A percentile compares a stretch with the other conserved stretches of the same genome.
Evolutionary conservation across 2,113 vertebrate species (phyloP).

Genomic region (Vimba vimba): DNA sequence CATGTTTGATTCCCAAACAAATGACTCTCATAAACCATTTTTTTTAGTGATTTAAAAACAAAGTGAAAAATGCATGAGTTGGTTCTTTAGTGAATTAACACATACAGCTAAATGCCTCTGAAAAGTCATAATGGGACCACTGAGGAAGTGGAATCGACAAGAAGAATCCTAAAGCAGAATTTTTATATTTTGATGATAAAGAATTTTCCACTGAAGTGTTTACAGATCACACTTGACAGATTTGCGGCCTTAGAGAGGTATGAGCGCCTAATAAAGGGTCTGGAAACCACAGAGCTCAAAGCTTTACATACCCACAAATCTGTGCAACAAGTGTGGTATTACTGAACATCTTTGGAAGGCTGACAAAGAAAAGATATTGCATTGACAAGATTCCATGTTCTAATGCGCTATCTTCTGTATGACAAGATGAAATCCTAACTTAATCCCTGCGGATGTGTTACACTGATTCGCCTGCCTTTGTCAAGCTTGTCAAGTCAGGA

Average conservation of each 20-base stretch:
- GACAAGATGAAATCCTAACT: slow-evolving; percentile 35
- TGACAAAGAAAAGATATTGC: slow-evolving; percentile 21
- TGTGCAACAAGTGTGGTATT: slow-evolving; percentile 15
- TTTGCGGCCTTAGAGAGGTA: background rate
- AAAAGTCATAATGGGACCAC: background rate
- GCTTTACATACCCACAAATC: slow-evolving; percentile 31
- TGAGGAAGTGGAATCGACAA: background rate
- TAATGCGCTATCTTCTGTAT: slow-evolving; percentile 29
- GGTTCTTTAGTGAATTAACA: background rate
- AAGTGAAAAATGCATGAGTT: background rate
- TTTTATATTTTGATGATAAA: background rate
- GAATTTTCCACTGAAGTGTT: background rate
- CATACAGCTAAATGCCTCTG: too few relatives aligned
- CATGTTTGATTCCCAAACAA: background rate
- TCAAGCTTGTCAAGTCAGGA: slow-evolving; percentile 38
- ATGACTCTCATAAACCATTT: background rate
- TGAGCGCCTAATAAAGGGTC: background rate
- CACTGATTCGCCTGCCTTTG: slow-evolving; percentile 15
- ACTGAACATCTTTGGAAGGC: slow-evolving; percentile 5
- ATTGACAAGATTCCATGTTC: slow-evolving; percentile 9
- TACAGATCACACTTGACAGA: slow-evolving; percentile 10
- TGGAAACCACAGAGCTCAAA: slow-evolving; percentile 18
- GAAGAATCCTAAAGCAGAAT: background rate
- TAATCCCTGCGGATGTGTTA: slow-evolving; percentile 38
- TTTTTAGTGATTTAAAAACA: background rate